Base-by-base conservation (phyloP, 2,113 vertebrate species). In the Hemiscyllium ocellatum region DNA sequence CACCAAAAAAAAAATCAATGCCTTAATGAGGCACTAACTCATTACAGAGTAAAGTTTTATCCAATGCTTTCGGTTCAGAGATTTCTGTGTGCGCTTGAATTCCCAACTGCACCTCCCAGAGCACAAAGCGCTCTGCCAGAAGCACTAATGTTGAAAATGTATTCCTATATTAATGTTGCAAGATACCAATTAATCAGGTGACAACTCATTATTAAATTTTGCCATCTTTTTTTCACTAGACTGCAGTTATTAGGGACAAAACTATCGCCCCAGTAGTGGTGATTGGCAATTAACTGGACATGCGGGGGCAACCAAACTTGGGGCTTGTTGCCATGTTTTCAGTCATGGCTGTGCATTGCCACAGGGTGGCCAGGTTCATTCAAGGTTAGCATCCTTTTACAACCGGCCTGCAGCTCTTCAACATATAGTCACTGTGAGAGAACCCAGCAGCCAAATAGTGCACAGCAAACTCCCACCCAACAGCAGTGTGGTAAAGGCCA, bases 1-100 rank as follows among this genome's bases (percentile, higher is more conserved):
- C 8, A 89, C 22, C 47, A 89, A 56, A 89, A 89, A 89, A 87
- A 56, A 89, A 89, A 89, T 47, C 47, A 89, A 89, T 56, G 85
- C 85, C 85, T 42, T 86, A 50, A 87, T 52, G 85, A 50, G 85
- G 24, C 7, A 6, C 24, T 52, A 47, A 87, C 52, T 87, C 24
- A 87, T 87, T 87, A 87, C 29, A 13, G 85, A 12, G 47, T 13
- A 50, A 86, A 50, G 10, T 86, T 86, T 86, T 50, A 87, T 26
- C 85, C 22, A 87, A 47, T 52, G 85, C 85, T 87, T 24, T 52
- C 8, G 22, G 42, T 42, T 50, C 85, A 24, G 85, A 29, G 22
- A 8, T 52, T 87, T 52, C 8, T 52, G 50, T 87, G 47, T 87
- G 85, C 1, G 20, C 22, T 52, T 13, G 85, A 87, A 87, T 87